These are phyloP conservation scores for Choristoneura rosaceana DNA, from an alignment of 2,888 invertebrate species.

Conservation along the genomic window DNA sequence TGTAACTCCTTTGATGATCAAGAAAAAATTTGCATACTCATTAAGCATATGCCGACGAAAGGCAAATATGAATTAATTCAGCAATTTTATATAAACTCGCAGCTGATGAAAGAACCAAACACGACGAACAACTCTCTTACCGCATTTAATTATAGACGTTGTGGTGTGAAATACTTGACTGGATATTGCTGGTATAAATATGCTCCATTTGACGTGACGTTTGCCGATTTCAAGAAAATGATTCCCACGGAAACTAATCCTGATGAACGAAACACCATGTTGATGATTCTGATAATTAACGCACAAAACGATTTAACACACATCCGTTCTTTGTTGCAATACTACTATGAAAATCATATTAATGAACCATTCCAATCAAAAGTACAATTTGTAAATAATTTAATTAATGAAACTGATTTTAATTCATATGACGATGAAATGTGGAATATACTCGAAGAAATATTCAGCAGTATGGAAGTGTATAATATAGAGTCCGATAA, in stretches of 20 bases:
- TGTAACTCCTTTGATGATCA: no score
- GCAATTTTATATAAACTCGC: slow-evolving; percentile 53
- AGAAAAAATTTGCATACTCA: slow-evolving; percentile 51
- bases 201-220: slow-evolving; percentile 43
- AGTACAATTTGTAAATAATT: slow-evolving; percentile 43
- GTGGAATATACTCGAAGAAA: slow-evolving; percentile 63
- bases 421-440: slow-evolving; percentile 56
- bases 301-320: slow-evolving; percentile 33
- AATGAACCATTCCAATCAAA: slow-evolving; percentile 46
- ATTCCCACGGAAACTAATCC: slow-evolving; percentile 45
- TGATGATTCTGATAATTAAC: slow-evolving; percentile 35
- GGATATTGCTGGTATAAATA: slow-evolving; percentile 43
- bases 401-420: slow-evolving; percentile 54
- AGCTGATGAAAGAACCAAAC: no score
- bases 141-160: no score
- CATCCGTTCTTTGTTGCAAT: slow-evolving; percentile 42
- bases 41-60: slow-evolving; percentile 59
- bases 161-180: not conserved
- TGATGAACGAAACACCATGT: slow-evolving; percentile 44
- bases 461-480: slow-evolving; percentile 61
- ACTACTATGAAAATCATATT: slow-evolving; percentile 46
- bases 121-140: no score
- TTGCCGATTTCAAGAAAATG: slow-evolving; percentile 45
- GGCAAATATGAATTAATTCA: slow-evolving; percentile 64
- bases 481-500: slow-evolving; percentile 57